Evolutionary conservation across 2,888 invertebrate genomes (phyloP), one percentile per base, ranked within the genome.

Genomic region (Laothoe populi): DNA sequence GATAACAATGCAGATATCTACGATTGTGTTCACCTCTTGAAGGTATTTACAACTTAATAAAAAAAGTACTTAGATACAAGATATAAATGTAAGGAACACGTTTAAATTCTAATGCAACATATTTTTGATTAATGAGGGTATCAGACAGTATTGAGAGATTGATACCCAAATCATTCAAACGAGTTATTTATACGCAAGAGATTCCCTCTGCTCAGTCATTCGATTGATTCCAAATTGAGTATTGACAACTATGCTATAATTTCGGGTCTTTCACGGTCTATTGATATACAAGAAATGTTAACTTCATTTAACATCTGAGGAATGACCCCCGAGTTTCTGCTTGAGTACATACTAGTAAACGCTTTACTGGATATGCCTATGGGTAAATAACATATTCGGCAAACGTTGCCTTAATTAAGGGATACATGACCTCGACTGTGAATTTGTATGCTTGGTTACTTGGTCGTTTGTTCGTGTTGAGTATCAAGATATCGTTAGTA

Each of bases 241-340:
- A 38, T 38, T 38, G 38, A 38, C 38, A 38, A 38, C 31, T 38
- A 44, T 19, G 44, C n/a, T 16, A 42, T n/a, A 44, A 44, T 19
- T 44, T 44, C 3, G 44, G 44, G 19, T 19, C 44, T 44, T 44
- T 44, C 19, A 35, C 19, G 35, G 8, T 19, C 19, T 11, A 53
- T 53, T 35, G 31, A 35, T 53, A 10, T 31, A 7, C 4, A n/a
- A 48, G n/a, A 23, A 24, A 24, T 24, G 13, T 24, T 53, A 11
- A 31, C 35, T 53, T 38, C 48, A 24, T 48, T 53, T 11, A 53
- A 53, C 53, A 31, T 53, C 53, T 35, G 11, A 53, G 53, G 31
- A 46, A 19, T 31, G 35, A 4, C 35, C 35, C 53, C 11, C 53
- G 19, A 10, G 19, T 53, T 53, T 53, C 11, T 24, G 11, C 35